Conservation (phyloP, 2,797 vertebrate species). For the Artibeus jamaicensis region DNA sequence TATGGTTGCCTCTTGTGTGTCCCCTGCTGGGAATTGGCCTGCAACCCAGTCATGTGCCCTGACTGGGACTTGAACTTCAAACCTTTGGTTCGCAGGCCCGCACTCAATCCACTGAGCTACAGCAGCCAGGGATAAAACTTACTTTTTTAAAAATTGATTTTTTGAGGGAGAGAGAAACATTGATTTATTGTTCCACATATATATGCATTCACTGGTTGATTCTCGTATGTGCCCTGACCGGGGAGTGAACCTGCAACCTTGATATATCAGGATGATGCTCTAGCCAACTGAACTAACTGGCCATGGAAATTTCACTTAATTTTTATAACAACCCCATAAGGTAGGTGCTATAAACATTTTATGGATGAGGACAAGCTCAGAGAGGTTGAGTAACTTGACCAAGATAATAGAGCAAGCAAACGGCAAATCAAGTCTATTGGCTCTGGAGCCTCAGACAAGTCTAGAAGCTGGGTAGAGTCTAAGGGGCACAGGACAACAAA, state of each 20-base stretch:
- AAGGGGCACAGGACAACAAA: background rate
- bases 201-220: background rate
- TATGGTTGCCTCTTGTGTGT: too few species aligned
- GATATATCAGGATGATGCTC: background rate
- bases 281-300: background rate
- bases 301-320: background rate
- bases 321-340: background rate
- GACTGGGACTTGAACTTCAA: too few species aligned
- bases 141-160: too few species aligned
- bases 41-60: too few species aligned
- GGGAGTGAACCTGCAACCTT: background rate
- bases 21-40: too few species aligned
- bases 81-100: too few species aligned
- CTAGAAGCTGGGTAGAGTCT: background rate
- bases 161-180: background rate
- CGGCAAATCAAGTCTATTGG: background rate
- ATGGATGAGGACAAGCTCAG: background rate
- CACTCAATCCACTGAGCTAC: too few species aligned
- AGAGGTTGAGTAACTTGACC: background rate
- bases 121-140: background rate
- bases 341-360: background rate
- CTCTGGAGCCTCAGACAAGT: background rate
- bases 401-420: background rate
- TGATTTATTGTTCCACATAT: background rate
- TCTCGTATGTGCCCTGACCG: background rate